Base-by-base conservation (phyloP, 92 coral and sea anemone genomes). In the Epizoanthus scotinus region DNA sequence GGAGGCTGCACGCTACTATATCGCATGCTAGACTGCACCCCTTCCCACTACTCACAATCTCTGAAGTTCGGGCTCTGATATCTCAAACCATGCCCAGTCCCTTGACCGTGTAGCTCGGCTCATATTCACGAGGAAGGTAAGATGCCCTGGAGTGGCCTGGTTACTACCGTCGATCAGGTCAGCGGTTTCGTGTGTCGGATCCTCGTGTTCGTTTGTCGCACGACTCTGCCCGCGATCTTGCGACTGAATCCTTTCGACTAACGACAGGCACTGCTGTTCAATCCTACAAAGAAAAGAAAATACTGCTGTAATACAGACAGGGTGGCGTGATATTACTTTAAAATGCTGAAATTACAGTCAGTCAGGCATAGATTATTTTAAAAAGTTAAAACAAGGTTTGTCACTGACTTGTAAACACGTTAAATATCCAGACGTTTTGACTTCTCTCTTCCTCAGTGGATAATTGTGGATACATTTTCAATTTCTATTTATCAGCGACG, bases 51-150 rank as follows among this genome's bases (percentile, higher is more conserved):
- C 97, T 87, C 86, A 92, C 97, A 92, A 69, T 61, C 79, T 70
- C 57, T 86, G 87, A 22, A 92, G 89, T 60, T 92, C 94, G 9
- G 89, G 82, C 73, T 92, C 97, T 24, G 97, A 89, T 58, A 92
- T 85, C 70, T 92, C 97, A 83, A 92, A 92, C 97, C 97, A 92
- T 63, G 97, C 97, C 97, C 97, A 92, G 94, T 92, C 97, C 50
- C 73, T 92, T 55, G 91, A 93, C 75, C 97, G 75, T 2, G 90
- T 92, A n/a, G 97, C 97, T 28, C 97, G 97, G 81, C 97, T 92
- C 94, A 92, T 90, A 73, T 90, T 92, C 73, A 92, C 81, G 63
- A 92, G 86, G 71, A 92, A 92, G 12, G 90, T 82, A 67, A 92
- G 87, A 79, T 88, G 97, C 24, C 81, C 78, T 0, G 90, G 82